phyloP scores from a whole-genome alignment of 2,888 invertebrate genomes.

The Allolobophora icterica region DNA sequence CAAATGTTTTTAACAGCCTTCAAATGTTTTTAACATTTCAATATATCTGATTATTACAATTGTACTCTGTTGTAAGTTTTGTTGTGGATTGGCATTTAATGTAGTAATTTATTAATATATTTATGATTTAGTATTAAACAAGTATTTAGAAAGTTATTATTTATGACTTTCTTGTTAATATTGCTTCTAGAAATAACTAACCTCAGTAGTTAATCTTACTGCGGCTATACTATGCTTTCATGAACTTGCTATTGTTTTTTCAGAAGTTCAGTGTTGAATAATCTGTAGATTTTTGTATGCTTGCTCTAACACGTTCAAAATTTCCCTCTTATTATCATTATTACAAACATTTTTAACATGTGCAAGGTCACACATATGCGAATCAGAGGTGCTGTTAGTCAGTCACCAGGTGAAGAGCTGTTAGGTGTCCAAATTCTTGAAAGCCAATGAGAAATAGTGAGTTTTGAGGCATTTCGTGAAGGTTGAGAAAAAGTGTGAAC shows the following conservation, averaged over 20 bases:
- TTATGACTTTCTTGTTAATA: background rate
- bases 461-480: no score
- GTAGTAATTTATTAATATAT: background rate
- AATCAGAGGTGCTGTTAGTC: no score
- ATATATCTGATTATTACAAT: background rate
- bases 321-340: no score
- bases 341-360: no score
- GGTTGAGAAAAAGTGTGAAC: no score
- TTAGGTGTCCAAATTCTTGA: no score
- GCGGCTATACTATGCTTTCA: background rate
- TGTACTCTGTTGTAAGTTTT: background rate
- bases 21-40: background rate
- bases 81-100: background rate
- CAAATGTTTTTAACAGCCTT: background rate
- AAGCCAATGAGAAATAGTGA: no score
- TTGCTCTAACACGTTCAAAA: background rate
- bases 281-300: background rate
- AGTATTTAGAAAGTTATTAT: background rate
- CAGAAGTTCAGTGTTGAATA: background rate
- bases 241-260: background rate
- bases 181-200: background rate
- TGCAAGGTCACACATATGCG: no score
- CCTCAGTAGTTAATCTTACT: background rate
- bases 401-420: no score
- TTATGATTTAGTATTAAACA: background rate